Base-by-base conservation (phyloP, 2,797 vertebrate genomes). In the Phrynocephalus guinanensis region DNA sequence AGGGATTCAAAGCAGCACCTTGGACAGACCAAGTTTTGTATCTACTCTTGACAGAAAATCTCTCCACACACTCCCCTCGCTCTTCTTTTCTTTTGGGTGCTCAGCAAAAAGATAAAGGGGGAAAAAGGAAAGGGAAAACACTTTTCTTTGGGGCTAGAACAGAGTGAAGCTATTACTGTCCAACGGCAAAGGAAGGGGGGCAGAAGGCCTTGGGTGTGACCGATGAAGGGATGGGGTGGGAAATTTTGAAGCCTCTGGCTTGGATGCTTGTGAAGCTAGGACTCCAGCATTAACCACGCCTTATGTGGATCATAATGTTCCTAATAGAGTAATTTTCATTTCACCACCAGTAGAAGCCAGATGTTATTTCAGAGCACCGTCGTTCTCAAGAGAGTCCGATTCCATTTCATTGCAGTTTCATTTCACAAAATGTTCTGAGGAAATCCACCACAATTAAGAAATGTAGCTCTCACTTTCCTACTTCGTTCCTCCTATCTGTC, bases 1-100 rank as follows among this genome's bases (percentile, higher is more conserved):
- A 91, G 91, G 67, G 88, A 79, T 87, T 71, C 85, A 91, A 91
- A 93, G 88, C 90, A 94, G 93, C 91, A 87, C 87, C 86, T 83
- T 90, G 50, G 84, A 92, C 78, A 26, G 91, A 84, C 18, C 75
- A 78, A 85, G 90, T 90, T 89, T 66, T 79, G 85, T 84, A 91
- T 83, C 90, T 79, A 44, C 73, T 90, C 52, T 22, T 16, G 24
- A 6, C 83, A 0, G 13, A 78, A 38, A 78, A 10, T 33, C 0
- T 79, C 13, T 91, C 90, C 38, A 44, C 38, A 44, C 38, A 44
- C 38, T 72, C 22, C 50, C 28, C 30, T 86, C 82, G 13, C 56
- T 89, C 13, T 90, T 87, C 24, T 15, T 86, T 85, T 63, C 90
- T 88, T 80, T 75, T 24, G 1, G 48, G 26, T 85, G 33, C 6